These are phyloP conservation scores for Hetaerina americana DNA, from an alignment of 1,140 invertebrate genomes.

Conservation along the genomic window DNA sequence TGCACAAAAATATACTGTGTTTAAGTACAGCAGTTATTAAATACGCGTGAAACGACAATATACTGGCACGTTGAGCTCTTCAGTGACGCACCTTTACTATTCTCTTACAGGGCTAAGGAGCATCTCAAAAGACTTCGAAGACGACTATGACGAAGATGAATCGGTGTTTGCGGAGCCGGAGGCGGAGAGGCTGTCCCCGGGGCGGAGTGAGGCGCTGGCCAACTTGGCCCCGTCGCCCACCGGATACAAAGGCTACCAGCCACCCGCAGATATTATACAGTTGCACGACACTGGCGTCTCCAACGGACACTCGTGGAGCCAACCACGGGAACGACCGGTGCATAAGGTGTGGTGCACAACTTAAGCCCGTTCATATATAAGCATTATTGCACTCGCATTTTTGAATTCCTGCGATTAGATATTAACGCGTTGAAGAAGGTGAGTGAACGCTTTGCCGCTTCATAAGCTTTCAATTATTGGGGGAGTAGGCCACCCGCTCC, in stretches of 20 bases:
- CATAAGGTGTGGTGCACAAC: slow-evolving; percentile 40
- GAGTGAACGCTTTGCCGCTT: no score
- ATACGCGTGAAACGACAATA: no score
- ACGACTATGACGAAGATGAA: slow-evolving; percentile 67
- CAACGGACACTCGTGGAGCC: slow-evolving; percentile 28
- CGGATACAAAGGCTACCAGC: slow-evolving; percentile 62
- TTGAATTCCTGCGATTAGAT: no score
- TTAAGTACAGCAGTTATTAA: background rate
- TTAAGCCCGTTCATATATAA: slow-evolving; percentile 25
- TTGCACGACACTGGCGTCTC: slow-evolving; percentile 20
- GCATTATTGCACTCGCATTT: background rate
- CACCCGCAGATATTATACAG: slow-evolving; percentile 49
- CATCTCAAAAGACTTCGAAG: slow-evolving; percentile 23
- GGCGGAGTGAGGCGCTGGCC: slow-evolving; percentile 13
- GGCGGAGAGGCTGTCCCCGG: slow-evolving; percentile 9
- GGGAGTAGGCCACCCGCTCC: no score
- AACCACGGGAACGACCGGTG: slow-evolving; percentile 32
- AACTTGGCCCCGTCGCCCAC: slow-evolving; percentile 50
- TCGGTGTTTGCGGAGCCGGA: slow-evolving; percentile 41
- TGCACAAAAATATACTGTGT: background rate
- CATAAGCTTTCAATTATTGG: no score
- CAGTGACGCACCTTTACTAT: no score
- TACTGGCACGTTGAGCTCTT: no score
- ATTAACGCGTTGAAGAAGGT: no score
- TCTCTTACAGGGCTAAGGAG: background rate